phyloP scores from a whole-genome alignment of 2,888 invertebrate genomes.

The Dorcus hopei region DNA sequence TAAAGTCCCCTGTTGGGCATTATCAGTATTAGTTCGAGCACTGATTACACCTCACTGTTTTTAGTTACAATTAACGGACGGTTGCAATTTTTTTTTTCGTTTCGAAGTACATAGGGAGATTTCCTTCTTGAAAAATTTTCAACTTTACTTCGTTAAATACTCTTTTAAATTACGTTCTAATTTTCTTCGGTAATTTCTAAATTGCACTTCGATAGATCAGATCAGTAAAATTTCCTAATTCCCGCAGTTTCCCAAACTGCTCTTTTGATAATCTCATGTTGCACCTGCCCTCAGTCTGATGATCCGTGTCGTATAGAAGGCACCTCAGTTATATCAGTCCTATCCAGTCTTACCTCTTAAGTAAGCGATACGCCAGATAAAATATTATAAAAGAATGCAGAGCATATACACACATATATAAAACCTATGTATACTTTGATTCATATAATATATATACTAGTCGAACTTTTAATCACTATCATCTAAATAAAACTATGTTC shows the following conservation, averaged over 20 bases:
- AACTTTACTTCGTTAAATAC: not conserved
- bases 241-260: not conserved
- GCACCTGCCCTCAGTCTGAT: conserved; percentile 48
- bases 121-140: not conserved
- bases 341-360: conserved; percentile 49
- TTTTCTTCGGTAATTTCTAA: conserved; percentile 13
- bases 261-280: conserved; percentile 24
- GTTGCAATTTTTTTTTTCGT: conserved; percentile 36
- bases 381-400: conserved; percentile 40
- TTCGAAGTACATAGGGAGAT: conserved; percentile 7
- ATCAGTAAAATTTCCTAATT: conserved; percentile 2
- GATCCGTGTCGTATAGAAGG: conserved; percentile 45
- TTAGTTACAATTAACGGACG: conserved; percentile 35
- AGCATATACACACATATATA: conserved; percentile 44
- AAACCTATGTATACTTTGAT: conserved; percentile 46
- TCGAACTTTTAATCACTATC: conserved; percentile 23
- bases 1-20: conserved; percentile 3
- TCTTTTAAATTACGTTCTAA: conserved; percentile 9
- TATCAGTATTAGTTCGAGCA: conserved; percentile 4
- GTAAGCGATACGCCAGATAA: conserved; percentile 47
- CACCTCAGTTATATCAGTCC: conserved; percentile 49
- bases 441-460: conserved; percentile 26
- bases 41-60: conserved; percentile 14
- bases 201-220: conserved; percentile 15
- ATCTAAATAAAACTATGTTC: conserved; percentile 44